Conservation (phyloP, 2,113 vertebrate genomes). For the Larimichthys polyactis region DNA sequence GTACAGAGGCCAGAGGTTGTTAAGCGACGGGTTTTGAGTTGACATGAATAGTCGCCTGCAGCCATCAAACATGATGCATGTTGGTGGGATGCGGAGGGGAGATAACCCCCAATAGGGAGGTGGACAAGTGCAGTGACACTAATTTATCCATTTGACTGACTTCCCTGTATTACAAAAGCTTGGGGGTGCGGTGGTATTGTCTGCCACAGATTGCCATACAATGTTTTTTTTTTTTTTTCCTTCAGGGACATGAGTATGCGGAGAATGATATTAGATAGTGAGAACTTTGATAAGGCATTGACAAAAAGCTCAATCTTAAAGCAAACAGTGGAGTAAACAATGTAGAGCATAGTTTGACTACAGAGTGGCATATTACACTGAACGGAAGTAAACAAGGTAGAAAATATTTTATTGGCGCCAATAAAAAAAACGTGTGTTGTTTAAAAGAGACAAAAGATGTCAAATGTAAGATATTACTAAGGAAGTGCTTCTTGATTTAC, state of each 20-base stretch:
- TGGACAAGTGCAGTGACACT: conserved; percentile 68
- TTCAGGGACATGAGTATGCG: not conserved
- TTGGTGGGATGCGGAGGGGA: conserved; percentile 46
- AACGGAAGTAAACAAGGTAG: conserved; percentile 29
- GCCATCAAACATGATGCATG: conserved; percentile 75
- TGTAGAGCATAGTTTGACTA: not conserved
- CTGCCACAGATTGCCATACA: conserved; percentile 49
- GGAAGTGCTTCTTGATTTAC: conserved; percentile 18
- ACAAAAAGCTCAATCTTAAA: conserved; percentile 23
- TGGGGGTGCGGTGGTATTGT: conserved; percentile 39
- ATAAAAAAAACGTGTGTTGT: conserved; percentile 11
- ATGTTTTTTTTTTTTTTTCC: conserved; percentile 18
- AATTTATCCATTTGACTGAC: conserved; percentile 80
- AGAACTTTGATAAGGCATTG: conserved; percentile 41
- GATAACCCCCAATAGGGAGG: conserved; percentile 61
- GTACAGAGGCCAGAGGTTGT: conserved; percentile 28
- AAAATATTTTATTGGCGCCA: conserved; percentile 9
- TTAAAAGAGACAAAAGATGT: conserved; percentile 8
- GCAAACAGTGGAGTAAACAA: conserved; percentile 38
- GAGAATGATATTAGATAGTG: conserved; percentile 18
- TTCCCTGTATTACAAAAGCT: conserved; percentile 58
- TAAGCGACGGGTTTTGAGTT: conserved; percentile 50
- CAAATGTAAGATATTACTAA: conserved; percentile 17
- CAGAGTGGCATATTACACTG: conserved; percentile 15
- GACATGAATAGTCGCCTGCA: conserved; percentile 57